Evolutionary conservation across 2,888 invertebrate genomes (phyloP).

Genomic region (Tetranychus truncatus): DNA sequence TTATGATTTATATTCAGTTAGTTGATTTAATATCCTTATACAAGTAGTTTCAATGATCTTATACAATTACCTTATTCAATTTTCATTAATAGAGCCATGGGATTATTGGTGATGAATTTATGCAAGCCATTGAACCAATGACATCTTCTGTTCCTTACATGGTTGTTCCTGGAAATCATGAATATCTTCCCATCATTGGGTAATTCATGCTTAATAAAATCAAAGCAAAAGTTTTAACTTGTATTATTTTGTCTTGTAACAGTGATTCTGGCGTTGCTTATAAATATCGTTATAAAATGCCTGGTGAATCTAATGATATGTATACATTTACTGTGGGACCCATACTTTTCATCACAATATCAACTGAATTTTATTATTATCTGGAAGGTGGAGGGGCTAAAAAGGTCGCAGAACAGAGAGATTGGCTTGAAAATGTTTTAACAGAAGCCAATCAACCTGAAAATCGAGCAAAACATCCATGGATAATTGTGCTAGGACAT

Average conservation of each 20-base stretch:
- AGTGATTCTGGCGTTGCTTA: conserved; percentile 5
- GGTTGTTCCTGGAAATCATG: conserved; percentile 14
- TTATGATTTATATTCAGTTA: conserved; percentile 10
- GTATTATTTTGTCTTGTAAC: not conserved
- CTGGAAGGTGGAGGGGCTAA: conserved; percentile 20
- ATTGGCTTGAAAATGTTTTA: conserved; percentile 32
- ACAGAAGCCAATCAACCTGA: conserved; percentile 28
- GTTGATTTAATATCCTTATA: not conserved
- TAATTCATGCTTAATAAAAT: not conserved
- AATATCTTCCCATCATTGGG: conserved; percentile 12
- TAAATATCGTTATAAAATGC: conserved; percentile 10
- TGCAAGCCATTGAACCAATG: conserved; percentile 5
- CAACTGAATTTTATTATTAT: conserved; percentile 27
- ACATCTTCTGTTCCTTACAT: conserved; percentile 10
- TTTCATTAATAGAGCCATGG: not conserved
- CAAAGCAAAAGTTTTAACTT: not conserved
- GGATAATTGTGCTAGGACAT: conserved; percentile 33
- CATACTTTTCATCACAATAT: conserved; percentile 29
- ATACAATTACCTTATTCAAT: too few species aligned
- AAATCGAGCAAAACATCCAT: conserved; percentile 29
- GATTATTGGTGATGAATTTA: conserved; percentile 4
- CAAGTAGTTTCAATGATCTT: too few species aligned
- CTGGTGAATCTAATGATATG: not conserved
- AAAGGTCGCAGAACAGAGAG: not conserved
- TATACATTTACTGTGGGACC: conserved; percentile 30